These are phyloP conservation scores for Salminus brasiliensis DNA, from an alignment of 2,113 vertebrate species.

Conservation along the genomic window DNA sequence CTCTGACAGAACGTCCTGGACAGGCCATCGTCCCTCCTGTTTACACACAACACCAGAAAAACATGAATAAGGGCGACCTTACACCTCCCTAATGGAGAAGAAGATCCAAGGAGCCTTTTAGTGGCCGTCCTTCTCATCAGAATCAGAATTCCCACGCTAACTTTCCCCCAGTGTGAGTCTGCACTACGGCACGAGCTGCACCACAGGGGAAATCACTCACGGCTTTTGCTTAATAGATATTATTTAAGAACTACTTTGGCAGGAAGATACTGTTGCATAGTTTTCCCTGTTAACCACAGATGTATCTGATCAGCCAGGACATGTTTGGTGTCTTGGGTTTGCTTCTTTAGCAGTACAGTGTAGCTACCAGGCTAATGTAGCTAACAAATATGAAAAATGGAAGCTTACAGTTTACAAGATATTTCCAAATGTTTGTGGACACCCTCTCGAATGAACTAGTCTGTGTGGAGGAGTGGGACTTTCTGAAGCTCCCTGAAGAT, in stretches of 20 bases:
- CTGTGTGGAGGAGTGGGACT: too few relatives aligned
- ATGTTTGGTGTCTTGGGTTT: background rate
- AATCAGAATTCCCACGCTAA: background rate
- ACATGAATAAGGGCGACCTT: slow-evolving; percentile 10
- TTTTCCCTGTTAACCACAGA: too few relatives aligned
- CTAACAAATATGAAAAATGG: too few relatives aligned
- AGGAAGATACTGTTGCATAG: too few relatives aligned
- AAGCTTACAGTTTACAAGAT: too few relatives aligned
- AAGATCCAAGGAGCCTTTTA: background rate
- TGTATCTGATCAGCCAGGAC: too few relatives aligned
- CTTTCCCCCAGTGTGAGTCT: background rate
- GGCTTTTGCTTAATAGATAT: background rate
- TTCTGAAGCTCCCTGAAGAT: too few relatives aligned
- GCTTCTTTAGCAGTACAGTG: too few relatives aligned
- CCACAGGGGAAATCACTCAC: background rate
- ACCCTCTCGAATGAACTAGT: too few relatives aligned
- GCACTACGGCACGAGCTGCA: background rate
- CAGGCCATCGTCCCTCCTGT: background rate
- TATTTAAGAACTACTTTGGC: too few relatives aligned
- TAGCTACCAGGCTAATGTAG: too few relatives aligned
- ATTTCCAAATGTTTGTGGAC: too few relatives aligned
- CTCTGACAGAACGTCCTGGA: background rate
- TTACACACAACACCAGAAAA: slow-evolving; percentile 18
- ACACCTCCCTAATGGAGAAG: background rate
- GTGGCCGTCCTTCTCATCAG: background rate